Conservation (phyloP, 1,140 invertebrate species). For the Heterodera schachtii region DNA sequence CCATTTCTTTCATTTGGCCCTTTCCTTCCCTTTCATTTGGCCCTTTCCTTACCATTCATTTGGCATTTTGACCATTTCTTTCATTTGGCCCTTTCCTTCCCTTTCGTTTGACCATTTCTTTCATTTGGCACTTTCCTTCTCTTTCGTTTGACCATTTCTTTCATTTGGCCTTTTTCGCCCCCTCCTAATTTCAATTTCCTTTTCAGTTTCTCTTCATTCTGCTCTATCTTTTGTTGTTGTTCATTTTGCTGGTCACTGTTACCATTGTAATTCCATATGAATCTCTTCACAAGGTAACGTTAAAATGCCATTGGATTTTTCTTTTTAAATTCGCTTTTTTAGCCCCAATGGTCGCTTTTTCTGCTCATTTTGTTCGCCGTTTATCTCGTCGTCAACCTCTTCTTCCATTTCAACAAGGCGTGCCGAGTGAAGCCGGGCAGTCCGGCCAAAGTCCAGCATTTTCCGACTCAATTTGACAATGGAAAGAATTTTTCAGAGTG, state of each 20-base stretch:
- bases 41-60: no score
- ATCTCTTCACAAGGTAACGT: conserved; percentile 48
- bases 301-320: conserved; percentile 32
- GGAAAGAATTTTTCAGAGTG: conserved; percentile 41
- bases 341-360: background rate
- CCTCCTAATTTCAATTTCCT: background rate
- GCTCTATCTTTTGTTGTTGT: conserved; percentile 55
- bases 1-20: no score
- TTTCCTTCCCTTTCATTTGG: no score
- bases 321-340: conserved; percentile 33
- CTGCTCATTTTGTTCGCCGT: conserved; percentile 13
- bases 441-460: conserved; percentile 53
- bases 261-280: conserved; percentile 60
- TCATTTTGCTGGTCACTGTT: conserved; percentile 53
- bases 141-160: no score
- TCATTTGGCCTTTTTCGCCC: no score
- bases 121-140: no score
- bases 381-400: conserved; percentile 32
- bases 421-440: conserved; percentile 47
- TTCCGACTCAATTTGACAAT: conserved; percentile 19
- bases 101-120: no score
- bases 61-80: no score
- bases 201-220: conserved; percentile 59
- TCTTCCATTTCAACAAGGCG: conserved; percentile 61
- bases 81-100: no score